These are phyloP conservation scores for Amblyjoppa proteus DNA, from an alignment of 2,888 invertebrate genomes.

Conservation along the genomic window DNA sequence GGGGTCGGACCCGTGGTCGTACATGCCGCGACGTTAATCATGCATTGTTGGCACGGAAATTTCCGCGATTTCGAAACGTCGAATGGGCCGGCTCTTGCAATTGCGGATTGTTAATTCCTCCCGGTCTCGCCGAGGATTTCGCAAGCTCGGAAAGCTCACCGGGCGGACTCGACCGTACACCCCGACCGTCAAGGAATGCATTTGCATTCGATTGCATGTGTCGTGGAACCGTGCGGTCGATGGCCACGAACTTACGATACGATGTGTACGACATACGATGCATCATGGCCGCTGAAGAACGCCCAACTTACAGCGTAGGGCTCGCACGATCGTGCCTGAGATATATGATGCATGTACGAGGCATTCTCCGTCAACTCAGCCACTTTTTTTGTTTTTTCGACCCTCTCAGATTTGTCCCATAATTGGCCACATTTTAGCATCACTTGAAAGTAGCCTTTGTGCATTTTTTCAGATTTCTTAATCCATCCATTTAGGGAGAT, in stretches of 20 bases:
- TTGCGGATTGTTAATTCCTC: constrained; percentile 64
- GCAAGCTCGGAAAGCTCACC: constrained; percentile 37
- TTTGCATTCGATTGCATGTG: constrained; percentile 47
- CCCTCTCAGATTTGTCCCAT: too few relatives aligned
- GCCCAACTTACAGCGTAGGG: neutral
- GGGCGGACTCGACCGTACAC: constrained; percentile 38
- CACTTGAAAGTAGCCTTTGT: too few relatives aligned
- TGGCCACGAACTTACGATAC: constrained; percentile 1
- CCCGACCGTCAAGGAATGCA: constrained; percentile 51
- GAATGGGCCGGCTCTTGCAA: constrained; percentile 53
- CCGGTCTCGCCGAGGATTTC: constrained; percentile 7
- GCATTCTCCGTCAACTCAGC: too few relatives aligned
- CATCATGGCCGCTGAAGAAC: neutral
- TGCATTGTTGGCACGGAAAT: constrained; percentile 69
- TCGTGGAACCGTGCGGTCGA: constrained; percentile 1
- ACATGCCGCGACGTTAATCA: constrained; percentile 62
- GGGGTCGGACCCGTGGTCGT: constrained; percentile 3
- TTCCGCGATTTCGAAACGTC: constrained; percentile 60
- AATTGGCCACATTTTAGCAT: too few relatives aligned
- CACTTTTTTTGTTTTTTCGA: too few relatives aligned
- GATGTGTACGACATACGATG: neutral
- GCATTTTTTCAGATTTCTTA: too few relatives aligned
- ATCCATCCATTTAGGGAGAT: too few relatives aligned
- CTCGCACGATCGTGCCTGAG: neutral
- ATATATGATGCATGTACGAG: too few relatives aligned